Base-by-base conservation (phyloP, 2,888 invertebrate species). In the Lomographa bimaculata region DNA sequence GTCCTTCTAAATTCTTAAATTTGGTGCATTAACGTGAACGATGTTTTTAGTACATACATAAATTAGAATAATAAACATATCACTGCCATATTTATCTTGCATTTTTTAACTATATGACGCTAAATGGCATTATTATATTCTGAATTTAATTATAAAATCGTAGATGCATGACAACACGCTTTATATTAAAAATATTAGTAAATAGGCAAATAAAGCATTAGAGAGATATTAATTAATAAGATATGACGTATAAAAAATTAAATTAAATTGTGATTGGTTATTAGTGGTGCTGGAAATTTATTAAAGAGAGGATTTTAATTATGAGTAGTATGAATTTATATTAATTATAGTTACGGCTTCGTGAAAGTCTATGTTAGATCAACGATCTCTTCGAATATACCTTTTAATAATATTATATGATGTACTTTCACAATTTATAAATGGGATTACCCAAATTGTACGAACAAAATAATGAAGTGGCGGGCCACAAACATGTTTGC, bases 401-500 rank as follows among this genome's bases (percentile, higher is more conserved):
- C 25, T 25, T 25, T 25, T 23, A 10, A 11, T 1, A 9, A 10
- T 2, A 4, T 14, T 14, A 14, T 2, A 3, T n/a, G 3, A 11
- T 14, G 7, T 9, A 27, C 8, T 17, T 16, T 2, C 8, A 17
- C 9, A 3, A 14, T 27, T 8, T 27, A 7, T 7, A 1, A 2
- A 16, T 16, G 14, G 14, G 26, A 12, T 26, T 26, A 14, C 26
- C 16, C 26, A 9, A 16, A 3, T 14, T 14, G 7, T 7, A 26
- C 7, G 8, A 16, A 6, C 5, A 14, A 3, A n/a, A n/a, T n/a
- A n/a, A n/a, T n/a, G n/a, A 57, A 41, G 68, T 72, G 71, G 72
- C 72, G 50, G 72, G 72, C 69, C 68, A 71, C 64, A 24, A 7
- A 27, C 23, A 38, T 26, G 8, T 19, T n/a, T 46, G 19, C 6